Base-by-base conservation (phyloP, 2,888 invertebrate genomes). In the Empis stercorea region DNA sequence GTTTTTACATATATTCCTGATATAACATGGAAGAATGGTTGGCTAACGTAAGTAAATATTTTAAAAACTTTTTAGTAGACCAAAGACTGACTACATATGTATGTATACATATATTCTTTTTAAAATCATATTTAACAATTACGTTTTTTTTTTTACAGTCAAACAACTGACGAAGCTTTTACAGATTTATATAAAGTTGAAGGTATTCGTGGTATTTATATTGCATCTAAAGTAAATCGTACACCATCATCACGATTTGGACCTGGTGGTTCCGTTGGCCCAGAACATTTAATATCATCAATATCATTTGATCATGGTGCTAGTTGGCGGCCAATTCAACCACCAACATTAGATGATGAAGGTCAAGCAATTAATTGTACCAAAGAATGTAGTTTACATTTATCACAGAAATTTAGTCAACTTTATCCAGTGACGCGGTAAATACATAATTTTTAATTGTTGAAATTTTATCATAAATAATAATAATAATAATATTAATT, bases 231-330 rank as follows among this genome's bases (percentile, higher is more conserved):
- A 61, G 77, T 91, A 2, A 71, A 73, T 27, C 66, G 72, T 1
- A 71, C 74, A 0, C 65, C 69, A 2, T 71, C 74, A 4, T 43
- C 48, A 2, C 36, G 47, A 5, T 38, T 39, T 17, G 47, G 47
- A 27, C 46, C 44, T 9, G 57, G 55, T 27, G 65, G 73, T 5
- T 48, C 52, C n/a, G 74, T 84, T 3, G 80, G 80, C 1, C 81
- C 84, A 0, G 86, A 87, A 56, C 79, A 88, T 63, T 73, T 92
- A 43, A 72, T 80, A 1, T 85, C 89, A 0, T 65, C 86, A 45
- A 89, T 93, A 47, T 84, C 88, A 0, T 92, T 81, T 63, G 88
- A 93, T 65, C 86, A 88, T 60, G 94, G 94, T 3, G 82, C 79
- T 44, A 79, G 81, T 9, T 94, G 93, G 94, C 76, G 78, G 1